Evolutionary conservation across 2,797 vertebrate species (phyloP).

Genomic region (Kryptopterus vitreolus): DNA sequence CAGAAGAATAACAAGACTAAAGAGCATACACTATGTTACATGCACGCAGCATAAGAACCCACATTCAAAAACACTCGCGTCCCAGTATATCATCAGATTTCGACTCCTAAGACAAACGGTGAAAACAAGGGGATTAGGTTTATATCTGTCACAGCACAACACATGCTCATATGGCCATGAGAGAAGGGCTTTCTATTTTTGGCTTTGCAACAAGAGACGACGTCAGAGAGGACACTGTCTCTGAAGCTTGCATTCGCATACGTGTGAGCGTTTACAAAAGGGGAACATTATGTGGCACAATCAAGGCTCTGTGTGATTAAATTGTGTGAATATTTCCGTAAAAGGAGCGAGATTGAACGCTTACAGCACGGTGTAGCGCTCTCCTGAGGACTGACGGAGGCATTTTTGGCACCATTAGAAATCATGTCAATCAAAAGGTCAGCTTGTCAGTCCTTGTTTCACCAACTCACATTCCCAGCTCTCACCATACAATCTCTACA

Average conservation of each 20-base stretch:
- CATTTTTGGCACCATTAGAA: slow-evolving; percentile 13
- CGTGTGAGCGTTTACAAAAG: slow-evolving; percentile 51
- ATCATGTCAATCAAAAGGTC: slow-evolving; percentile 26
- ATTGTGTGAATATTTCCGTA: slow-evolving; percentile 42
- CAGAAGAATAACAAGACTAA: neutral
- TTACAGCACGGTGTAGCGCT: slow-evolving; percentile 7
- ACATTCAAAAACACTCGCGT: neutral
- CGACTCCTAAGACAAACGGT: slow-evolving; percentile 24
- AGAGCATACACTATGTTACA: neutral
- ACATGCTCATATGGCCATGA: slow-evolving; percentile 67
- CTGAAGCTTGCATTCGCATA: slow-evolving; percentile 44
- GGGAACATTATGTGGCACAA: slow-evolving; percentile 48
- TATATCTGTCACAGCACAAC: slow-evolving; percentile 50
- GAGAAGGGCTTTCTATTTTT: slow-evolving; percentile 73
- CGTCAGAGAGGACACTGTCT: slow-evolving; percentile 32
- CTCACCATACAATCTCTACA: neutral
- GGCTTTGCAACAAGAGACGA: slow-evolving; percentile 70
- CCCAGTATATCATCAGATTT: slow-evolving; percentile 7
- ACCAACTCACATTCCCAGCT: slow-evolving; percentile 39
- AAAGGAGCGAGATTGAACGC: neutral
- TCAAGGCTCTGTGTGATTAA: slow-evolving; percentile 32
- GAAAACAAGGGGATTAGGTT: slow-evolving; percentile 40
- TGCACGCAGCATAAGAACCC: neutral
- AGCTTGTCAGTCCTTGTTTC: neutral
- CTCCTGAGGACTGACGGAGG: slow-evolving; percentile 14